Conservation (phyloP, 1,140 invertebrate genomes). For the Panulirus ornatus region DNA sequence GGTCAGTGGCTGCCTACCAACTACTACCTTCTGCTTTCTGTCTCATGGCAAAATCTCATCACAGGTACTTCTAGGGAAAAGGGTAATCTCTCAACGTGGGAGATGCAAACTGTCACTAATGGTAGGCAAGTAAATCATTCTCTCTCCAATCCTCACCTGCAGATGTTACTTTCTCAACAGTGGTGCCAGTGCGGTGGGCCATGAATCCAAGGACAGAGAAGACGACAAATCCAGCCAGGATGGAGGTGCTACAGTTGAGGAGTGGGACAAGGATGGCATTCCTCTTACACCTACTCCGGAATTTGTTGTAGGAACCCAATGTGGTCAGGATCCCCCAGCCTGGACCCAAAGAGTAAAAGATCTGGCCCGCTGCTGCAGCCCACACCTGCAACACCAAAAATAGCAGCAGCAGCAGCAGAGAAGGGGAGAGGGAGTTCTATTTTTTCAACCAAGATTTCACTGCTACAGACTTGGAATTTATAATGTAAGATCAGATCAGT, state of each 20-base stretch:
- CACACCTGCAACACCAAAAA: constrained; percentile 81
- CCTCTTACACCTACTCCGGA: constrained; percentile 61
- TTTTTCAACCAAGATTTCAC: too few relatives aligned
- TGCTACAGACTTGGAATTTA: too few relatives aligned
- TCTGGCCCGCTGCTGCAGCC: constrained; percentile 92
- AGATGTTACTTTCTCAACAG: constrained; percentile 68
- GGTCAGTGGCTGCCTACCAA: too few relatives aligned
- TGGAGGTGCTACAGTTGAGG: constrained; percentile 73
- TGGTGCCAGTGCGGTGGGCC: constrained; percentile 83
- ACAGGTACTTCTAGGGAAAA: too few relatives aligned
- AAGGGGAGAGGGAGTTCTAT: too few relatives aligned
- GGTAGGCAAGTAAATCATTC: too few relatives aligned
- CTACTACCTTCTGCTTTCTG: too few relatives aligned
- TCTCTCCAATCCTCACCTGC: too few relatives aligned
- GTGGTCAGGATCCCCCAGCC: constrained; percentile 91
- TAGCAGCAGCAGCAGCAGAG: background rate
- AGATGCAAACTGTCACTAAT: too few relatives aligned
- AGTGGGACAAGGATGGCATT: constrained; percentile 73
- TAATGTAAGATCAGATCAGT: too few relatives aligned
- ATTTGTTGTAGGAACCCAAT: constrained; percentile 87
- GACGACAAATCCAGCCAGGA: constrained; percentile 77
- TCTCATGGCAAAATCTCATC: too few relatives aligned
- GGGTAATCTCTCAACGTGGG: too few relatives aligned
- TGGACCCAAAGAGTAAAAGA: constrained; percentile 90
- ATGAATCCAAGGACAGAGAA: constrained; percentile 83